Evolutionary conservation across 1,140 invertebrate genomes (phyloP), one percentile per base, ranked within the genome.

Genomic region (Lanistes nyassanus): DNA sequence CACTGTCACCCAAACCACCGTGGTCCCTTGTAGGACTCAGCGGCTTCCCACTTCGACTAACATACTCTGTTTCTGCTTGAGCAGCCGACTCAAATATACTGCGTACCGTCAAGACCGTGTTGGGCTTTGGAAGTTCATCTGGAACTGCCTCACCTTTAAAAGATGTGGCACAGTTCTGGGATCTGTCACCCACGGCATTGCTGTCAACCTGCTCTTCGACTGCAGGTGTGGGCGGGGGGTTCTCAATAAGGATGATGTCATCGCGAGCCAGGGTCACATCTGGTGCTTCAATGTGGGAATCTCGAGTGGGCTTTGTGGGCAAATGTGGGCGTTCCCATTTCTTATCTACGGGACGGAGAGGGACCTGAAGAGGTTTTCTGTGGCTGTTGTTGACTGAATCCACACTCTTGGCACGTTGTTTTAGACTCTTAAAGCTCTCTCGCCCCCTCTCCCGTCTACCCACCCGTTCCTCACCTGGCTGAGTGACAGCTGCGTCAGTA

Each of bases 181-280:
- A 29, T 21, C 36, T 36, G 36, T 36, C 56, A 60, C 39, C 36
- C 0, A 23, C 23, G 9, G 56, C 23, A 7, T 62, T 19, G 36
- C 42, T 56, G 36, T 70, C 58, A 65, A 7, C 56, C 4, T 76
- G 72, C 65, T 78, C 71, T 3, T 78, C 74, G 19, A 19, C 47
- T 3, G 16, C 0, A 29, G 64, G 11, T 64, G 55, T 16, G 58
- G 77, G 13, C 2, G 78, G 60, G 47, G 80, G 70, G 37, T 66
- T 79, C 78, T 86, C 86, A 76, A 87, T 86, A 23, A 87, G 85
- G 26, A 85, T 76, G 42, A 86, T 85, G 75, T 87, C 81, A 70
- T 85, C 80, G 56, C 81, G 77, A 51, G 79, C 82, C 53, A 83
- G 81, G 55, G 83, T 77, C n/a, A 82, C 74, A 76, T 84, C 82